phyloP scores from a whole-genome alignment of 2,797 vertebrate genomes.

The Chaetodon trifasciatus region DNA sequence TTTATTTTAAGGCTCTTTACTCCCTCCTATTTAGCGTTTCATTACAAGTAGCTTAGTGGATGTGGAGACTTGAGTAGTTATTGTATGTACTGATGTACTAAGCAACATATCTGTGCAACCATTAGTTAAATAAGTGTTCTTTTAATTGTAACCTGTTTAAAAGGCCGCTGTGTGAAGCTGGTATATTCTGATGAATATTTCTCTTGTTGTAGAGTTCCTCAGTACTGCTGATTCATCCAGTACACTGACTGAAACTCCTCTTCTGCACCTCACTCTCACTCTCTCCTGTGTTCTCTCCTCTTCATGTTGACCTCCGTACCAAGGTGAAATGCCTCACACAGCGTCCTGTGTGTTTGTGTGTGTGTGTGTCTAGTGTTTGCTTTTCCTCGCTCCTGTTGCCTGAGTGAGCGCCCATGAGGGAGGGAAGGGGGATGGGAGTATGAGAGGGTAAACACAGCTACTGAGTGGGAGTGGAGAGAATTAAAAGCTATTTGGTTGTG shows the following conservation, averaged over 20 bases:
- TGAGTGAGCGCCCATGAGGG: slow-evolving; percentile 65
- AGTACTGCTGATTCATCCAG: slow-evolving; percentile 62
- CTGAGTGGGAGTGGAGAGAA: slow-evolving; percentile 45
- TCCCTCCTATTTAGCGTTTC: background rate
- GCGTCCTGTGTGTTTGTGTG: slow-evolving; percentile 49
- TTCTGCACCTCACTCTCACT: slow-evolving; percentile 10
- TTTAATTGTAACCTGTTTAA: slow-evolving; percentile 3
- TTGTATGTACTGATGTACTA: background rate
- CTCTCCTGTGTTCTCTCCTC: slow-evolving; percentile 19
- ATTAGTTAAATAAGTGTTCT: background rate
- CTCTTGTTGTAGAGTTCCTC: background rate
- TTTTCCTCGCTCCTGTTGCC: slow-evolving; percentile 72
- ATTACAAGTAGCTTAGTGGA: background rate
- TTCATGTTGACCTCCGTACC: slow-evolving; percentile 61
- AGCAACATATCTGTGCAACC: background rate
- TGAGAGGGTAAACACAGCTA: slow-evolving; percentile 44
- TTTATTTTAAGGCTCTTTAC: background rate
- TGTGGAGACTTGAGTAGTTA: background rate
- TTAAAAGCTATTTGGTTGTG: slow-evolving; percentile 26
- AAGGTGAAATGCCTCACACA: slow-evolving; percentile 75
- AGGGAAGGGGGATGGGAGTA: slow-evolving; percentile 54
- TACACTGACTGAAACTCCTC: slow-evolving; percentile 30
- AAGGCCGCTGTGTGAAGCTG: background rate
- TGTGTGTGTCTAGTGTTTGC: slow-evolving; percentile 64
- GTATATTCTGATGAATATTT: background rate